phyloP scores from a whole-genome alignment of 2,113 vertebrate genomes.

The Ceyx melanurus region DNA sequence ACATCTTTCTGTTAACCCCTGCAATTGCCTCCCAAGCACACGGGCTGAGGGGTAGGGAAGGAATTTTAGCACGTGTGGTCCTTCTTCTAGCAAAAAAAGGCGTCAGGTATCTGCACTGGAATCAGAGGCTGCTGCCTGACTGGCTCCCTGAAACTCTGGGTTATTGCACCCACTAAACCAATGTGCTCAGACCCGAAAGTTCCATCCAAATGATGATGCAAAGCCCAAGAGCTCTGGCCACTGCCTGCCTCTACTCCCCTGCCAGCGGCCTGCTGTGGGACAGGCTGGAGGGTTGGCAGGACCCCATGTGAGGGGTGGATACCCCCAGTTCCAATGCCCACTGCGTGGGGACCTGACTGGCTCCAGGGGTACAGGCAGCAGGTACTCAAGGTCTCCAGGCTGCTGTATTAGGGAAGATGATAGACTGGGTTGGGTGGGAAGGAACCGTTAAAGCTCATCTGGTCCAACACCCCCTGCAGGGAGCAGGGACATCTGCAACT shows the following conservation, averaged over 20 bases:
- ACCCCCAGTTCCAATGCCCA: neutral
- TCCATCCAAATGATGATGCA: neutral
- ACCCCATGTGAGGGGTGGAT: neutral
- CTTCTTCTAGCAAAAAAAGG: neutral
- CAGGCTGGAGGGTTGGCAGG: neutral
- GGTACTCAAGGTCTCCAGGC: neutral
- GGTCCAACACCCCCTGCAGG: neutral
- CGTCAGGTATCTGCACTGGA: neutral
- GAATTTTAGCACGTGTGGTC: neutral
- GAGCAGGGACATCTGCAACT: neutral
- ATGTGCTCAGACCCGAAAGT: neutral
- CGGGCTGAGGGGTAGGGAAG: neutral
- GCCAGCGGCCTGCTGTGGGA: accelerated
- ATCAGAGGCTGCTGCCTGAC: neutral
- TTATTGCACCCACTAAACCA: accelerated
- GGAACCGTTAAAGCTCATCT: neutral
- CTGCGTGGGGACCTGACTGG: neutral
- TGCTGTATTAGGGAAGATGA: neutral
- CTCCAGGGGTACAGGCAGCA: neutral
- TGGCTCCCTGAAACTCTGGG: neutral
- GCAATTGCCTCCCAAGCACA: neutral
- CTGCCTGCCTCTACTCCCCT: neutral
- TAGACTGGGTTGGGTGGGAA: neutral
- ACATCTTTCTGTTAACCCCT: neutral
- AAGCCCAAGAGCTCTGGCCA: neutral